Percentiles rank a stretch among this genome's conserved stretches.
These are phyloP conservation scores for Diorhabda elongata DNA, from an alignment of 1,140 invertebrate genomes.

Conservation along the genomic window DNA sequence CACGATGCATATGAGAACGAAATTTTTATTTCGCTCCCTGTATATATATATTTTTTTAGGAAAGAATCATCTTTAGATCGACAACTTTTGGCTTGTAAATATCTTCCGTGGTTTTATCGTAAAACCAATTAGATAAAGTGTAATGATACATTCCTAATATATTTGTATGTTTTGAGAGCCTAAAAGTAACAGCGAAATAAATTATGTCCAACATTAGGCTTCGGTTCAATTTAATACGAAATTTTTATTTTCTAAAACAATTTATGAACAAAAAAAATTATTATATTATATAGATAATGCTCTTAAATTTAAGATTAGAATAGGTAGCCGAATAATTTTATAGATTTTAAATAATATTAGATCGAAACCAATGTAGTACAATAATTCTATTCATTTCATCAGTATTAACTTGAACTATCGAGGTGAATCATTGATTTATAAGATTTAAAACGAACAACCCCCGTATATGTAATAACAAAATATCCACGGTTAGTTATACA, in stretches of 20 bases:
- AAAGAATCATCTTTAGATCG: neutral
- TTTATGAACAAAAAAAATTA: constrained; percentile 3
- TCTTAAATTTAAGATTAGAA: neutral
- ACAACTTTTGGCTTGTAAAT: constrained; percentile 9
- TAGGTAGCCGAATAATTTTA: constrained; percentile 15
- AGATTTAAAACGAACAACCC: neutral
- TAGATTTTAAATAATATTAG: constrained; percentile 10
- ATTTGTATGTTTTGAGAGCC: constrained; percentile 10
- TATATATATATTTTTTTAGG: no score
- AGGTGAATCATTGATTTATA: neutral
- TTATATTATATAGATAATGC: constrained; percentile 3
- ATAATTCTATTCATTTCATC: neutral
- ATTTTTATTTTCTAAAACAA: constrained; percentile 11
- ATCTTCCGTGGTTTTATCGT: constrained; percentile 5
- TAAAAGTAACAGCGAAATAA: constrained; percentile 12
- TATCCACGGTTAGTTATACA: neutral
- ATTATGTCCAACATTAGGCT: constrained; percentile 7
- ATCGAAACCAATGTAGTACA: constrained; percentile 6
- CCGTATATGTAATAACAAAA: neutral
- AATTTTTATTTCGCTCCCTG: no score
- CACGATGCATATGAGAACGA: no score
- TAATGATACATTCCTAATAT: neutral
- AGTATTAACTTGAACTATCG: neutral
- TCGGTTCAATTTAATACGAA: neutral
- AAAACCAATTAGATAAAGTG: neutral